Evolutionary conservation across 2,113 vertebrate species (phyloP).

Genomic region (Hippocampus guttulatus): DNA sequence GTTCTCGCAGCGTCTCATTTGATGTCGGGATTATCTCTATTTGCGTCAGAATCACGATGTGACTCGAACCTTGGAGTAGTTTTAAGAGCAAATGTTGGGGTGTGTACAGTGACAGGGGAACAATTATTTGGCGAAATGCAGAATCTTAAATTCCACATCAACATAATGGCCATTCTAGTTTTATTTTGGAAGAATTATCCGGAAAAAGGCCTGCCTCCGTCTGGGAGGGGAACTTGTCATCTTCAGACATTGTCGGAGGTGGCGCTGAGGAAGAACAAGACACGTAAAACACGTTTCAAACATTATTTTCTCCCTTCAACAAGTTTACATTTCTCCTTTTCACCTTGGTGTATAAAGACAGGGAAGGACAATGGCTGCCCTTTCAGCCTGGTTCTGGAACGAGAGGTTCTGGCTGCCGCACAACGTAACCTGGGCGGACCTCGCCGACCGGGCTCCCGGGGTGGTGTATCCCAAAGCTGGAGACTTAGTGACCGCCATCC

Average conservation of each 20-base stretch:
- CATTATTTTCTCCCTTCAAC: background rate
- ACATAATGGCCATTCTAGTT: conserved; percentile 15
- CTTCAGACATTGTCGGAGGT: background rate
- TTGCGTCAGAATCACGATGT: background rate
- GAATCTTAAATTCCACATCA: rapidly evolving
- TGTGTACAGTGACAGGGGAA: background rate
- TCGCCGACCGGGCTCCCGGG: conserved; percentile 77
- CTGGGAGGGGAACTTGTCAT: background rate
- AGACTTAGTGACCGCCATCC: conserved; percentile 81
- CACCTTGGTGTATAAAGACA: conserved; percentile 2
- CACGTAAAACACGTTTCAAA: background rate
- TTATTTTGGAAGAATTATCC: conserved; percentile 22
- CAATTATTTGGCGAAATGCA: conserved; percentile 1
- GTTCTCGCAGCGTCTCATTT: background rate
- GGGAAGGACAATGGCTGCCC: conserved; percentile 69
- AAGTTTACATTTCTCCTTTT: background rate
- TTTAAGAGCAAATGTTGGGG: background rate
- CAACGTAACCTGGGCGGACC: conserved; percentile 93
- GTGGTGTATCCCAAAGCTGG: conserved; percentile 79
- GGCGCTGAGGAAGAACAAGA: background rate
- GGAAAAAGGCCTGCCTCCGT: background rate
- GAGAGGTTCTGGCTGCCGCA: conserved; percentile 93
- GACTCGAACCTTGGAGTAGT: background rate
- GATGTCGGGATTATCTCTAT: background rate
- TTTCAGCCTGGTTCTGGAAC: conserved; percentile 92